Evolutionary conservation across 1,140 invertebrate genomes (phyloP), one percentile per base, ranked within the genome.

Genomic region (Proctacanthus coquilletti): DNA sequence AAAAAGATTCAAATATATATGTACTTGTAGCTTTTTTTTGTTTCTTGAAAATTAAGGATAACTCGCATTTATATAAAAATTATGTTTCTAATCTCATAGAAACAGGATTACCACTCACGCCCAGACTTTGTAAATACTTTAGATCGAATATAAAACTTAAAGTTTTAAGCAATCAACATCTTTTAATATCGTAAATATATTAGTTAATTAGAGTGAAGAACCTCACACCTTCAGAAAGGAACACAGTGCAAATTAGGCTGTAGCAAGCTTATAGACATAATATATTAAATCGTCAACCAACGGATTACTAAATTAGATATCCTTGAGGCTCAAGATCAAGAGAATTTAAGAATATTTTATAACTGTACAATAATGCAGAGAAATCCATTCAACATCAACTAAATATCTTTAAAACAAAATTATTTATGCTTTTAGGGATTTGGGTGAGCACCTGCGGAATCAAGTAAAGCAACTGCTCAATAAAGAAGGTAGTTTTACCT

Each of bases 401-500:
- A 27, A 30, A 32, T 35, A 31, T 30, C 8, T 10, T 30, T 39
- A 39, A 36, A 43, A 36, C 36, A 38, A 42, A 44, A 29, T 47
- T 42, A 49, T 49, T 52, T 50, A 51, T 51, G 50, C 46, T 68
- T 67, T 47, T 61, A 85, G 84, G 50, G 84, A 88, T 62, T 61
- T 87, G 30, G 79, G 77, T 37, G 70, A 78, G 49, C 69, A 75
- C 49, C 72, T 91, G 42, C 69, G 82, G 44, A 64, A 77, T 21
- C 68, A 74, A 60, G 52, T 88, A 1, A 75, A 74, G 47, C 46
- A 59, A 43, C 65, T 72, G 2, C 84, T 84, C 51, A 63, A 70
- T 32, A 64, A 69, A 39, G 70, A 70, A 27, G 69, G 73, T 42
- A 60, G n/a, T n/a, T n/a, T n/a, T n/a, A 64, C 43, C 50, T 65